Conservation (phyloP, 2,888 invertebrate genomes). For the Brenthis ino region DNA sequence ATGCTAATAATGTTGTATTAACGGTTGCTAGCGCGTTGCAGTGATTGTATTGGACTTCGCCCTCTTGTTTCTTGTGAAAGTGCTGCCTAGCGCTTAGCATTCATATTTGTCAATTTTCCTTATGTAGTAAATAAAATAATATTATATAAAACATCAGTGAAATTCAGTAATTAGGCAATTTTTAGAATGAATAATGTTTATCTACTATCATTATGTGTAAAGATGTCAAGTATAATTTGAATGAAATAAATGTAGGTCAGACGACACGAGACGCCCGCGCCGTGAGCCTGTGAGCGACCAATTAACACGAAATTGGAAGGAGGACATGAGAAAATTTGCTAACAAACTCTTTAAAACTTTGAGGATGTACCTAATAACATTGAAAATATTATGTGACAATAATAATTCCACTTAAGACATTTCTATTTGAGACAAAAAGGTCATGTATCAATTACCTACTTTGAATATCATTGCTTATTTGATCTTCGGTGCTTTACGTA, state of each 20-base stretch:
- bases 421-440: no score
- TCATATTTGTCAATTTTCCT: conserved; percentile 13
- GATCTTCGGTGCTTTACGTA: not conserved
- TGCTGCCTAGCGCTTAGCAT: conserved; percentile 6
- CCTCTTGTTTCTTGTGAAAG: conserved; percentile 31
- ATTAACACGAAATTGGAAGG: conserved; percentile 49
- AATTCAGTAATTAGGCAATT: no score
- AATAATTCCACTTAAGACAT: not conserved
- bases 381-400: not conserved
- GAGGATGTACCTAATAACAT: no score
- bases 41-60: conserved; percentile 25
- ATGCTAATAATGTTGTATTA: conserved; percentile 12
- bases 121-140: not conserved
- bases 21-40: conserved; percentile 8
- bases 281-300: conserved; percentile 50
- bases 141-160: not conserved
- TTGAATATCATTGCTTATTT: not conserved
- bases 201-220: not conserved
- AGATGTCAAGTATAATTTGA: conserved; percentile 45
- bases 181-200: no score
- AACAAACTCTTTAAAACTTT: not conserved
- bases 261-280: conserved; percentile 38
- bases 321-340: conserved; percentile 18
- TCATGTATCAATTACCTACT: not conserved
- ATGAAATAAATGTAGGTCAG: conserved; percentile 58